phyloP scores from a whole-genome alignment of 2,888 invertebrate genomes.

The Caenorhabditis zanzibari region DNA sequence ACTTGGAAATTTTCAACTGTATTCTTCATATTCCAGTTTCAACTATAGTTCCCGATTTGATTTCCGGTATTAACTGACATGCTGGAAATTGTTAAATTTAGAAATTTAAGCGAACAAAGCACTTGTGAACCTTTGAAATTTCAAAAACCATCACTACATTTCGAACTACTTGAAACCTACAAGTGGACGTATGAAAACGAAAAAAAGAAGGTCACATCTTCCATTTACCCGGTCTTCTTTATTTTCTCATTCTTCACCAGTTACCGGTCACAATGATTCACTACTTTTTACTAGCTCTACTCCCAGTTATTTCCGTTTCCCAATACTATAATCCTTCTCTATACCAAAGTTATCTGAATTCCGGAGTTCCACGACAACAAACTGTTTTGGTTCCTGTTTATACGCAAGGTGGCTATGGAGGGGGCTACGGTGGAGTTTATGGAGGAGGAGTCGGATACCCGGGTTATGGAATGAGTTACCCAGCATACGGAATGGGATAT shows the following conservation, averaged over 20 bases:
- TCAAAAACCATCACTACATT: constrained; percentile 56
- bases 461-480: constrained; percentile 32
- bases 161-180: constrained; percentile 59
- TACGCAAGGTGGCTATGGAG: constrained; percentile 30
- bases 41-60: neutral
- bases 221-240: neutral
- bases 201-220: constrained; percentile 63
- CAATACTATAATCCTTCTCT: constrained; percentile 60
- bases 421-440: constrained; percentile 7
- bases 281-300: constrained; percentile 12
- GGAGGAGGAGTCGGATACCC: constrained; percentile 9
- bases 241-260: too few relatives aligned
- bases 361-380: constrained; percentile 45
- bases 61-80: neutral
- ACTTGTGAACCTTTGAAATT: constrained; percentile 53
- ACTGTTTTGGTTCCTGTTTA: constrained; percentile 62
- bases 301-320: constrained; percentile 26
- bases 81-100: constrained; percentile 19
- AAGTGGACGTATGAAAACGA: constrained; percentile 52
- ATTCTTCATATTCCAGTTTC: neutral
- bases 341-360: constrained; percentile 51
- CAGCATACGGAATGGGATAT: constrained; percentile 30
- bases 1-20: neutral
- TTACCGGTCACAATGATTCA: constrained; percentile 23
- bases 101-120: constrained; percentile 55